A percentile compares a stretch with the other conserved stretches of the same genome.
These are phyloP conservation scores for Chondrilla cf. caribensis DNA, from an alignment of 37 sponge, comb jelly and placozoan genomes.

Conservation along the genomic window DNA sequence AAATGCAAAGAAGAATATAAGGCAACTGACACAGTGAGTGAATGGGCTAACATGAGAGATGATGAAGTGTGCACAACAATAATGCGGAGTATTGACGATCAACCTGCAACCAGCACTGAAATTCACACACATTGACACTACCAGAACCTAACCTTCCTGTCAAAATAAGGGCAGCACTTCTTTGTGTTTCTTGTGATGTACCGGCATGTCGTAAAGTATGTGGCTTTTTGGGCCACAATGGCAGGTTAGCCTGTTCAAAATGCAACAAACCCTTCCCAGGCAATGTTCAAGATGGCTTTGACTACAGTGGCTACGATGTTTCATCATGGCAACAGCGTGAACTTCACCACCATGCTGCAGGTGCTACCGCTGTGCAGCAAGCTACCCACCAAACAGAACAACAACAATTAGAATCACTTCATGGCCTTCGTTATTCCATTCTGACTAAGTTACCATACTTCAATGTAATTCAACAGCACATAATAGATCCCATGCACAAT, in stretches of 20 bases:
- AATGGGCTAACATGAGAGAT: no score
- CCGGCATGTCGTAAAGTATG: conserved; percentile 47
- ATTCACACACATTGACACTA: no score
- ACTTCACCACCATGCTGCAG: background rate
- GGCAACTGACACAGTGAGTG: no score
- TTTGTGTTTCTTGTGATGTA: conserved; percentile 45
- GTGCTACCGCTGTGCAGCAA: background rate
- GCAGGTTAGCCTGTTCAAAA: conserved; percentile 34
- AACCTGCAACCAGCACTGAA: no score
- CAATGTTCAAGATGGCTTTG: background rate
- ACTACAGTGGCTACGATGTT: conserved; percentile 38
- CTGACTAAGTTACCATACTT: conserved; percentile 58
- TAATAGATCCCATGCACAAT: conserved; percentile 74
- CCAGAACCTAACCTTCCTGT: background rate
- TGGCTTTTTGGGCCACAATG: conserved; percentile 32
- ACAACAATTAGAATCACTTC: conserved; percentile 22
- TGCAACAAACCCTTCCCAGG: conserved; percentile 32
- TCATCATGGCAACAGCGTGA: conserved; percentile 3
- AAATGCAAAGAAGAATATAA: no score
- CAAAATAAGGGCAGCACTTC: conserved; percentile 19
- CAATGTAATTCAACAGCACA: conserved; percentile 10
- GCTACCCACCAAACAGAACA: conserved; percentile 5
- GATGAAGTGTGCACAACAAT: no score
- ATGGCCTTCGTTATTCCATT: conserved; percentile 36
- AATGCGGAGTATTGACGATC: no score